Percentiles rank a stretch among this genome's conserved stretches.
Conservation (phyloP, 37 sponge, comb jelly and placozoan species). For the Aplysina aerophoba region DNA sequence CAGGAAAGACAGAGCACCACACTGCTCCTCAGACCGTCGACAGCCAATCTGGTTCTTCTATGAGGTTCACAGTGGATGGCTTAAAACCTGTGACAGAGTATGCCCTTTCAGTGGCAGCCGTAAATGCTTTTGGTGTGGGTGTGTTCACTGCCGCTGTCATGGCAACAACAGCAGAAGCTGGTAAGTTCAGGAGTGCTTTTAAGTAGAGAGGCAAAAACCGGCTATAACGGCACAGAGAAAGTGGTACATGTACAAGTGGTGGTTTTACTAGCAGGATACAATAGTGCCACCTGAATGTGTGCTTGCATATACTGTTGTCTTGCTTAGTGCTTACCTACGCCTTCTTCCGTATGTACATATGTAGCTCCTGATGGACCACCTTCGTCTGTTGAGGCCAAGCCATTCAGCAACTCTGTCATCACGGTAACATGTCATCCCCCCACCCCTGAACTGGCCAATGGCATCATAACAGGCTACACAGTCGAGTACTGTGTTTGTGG, state of each 20-base stretch:
- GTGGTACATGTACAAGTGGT: no score
- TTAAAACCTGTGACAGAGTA: slow-evolving; percentile 9
- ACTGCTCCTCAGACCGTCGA: not conserved
- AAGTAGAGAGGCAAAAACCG: no score
- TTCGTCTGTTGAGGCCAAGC: not conserved
- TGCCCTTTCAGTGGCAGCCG: not conserved
- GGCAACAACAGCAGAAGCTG: not conserved
- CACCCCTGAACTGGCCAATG: not conserved
- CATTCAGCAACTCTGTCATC: not conserved
- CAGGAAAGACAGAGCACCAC: not conserved
- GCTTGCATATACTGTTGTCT: no score
- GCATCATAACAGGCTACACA: not conserved
- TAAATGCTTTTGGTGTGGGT: slow-evolving; percentile 2
- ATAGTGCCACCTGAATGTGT: no score
- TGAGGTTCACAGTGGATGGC: not conserved
- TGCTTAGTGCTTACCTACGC: no score
- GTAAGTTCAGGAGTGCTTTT: not conserved
- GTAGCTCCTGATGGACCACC: slow-evolving; percentile 32
- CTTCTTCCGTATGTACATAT: not conserved
- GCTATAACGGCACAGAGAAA: no score
- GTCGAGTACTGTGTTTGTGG: slow-evolving; percentile 2
- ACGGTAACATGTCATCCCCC: not conserved
- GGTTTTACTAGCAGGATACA: no score
- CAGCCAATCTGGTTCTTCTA: not conserved
- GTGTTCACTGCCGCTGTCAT: not conserved